Evolutionary conservation across 2,888 invertebrate species (phyloP), one percentile per base, ranked within the genome.

Genomic region (Amblyteles armatorius): DNA sequence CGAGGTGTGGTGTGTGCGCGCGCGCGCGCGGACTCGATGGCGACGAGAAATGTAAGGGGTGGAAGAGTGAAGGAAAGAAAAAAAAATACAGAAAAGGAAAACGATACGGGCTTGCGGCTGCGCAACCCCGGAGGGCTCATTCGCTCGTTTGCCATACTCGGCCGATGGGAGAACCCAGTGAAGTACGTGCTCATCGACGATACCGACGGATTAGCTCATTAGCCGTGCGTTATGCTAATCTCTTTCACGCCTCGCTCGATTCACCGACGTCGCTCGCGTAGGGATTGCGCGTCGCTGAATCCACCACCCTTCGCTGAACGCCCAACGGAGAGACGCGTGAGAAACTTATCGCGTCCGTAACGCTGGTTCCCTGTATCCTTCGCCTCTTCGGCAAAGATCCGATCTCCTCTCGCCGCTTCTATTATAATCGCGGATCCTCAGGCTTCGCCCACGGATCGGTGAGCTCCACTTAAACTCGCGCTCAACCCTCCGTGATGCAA

Each of bases 211-310:
- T 91, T 91, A 92, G 91, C 88, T 90, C 89, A 90, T 90, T 90
- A 90, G 88, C 88, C 89, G 87, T 88, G 88, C 83, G 79, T 88
- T 89, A 90, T 91, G 91, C 90, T 91, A 90, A 92, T 92, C 91
- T 89, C 88, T 89, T 91, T 91, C 90, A 90, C 89, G 89, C 89
- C 87, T 83, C 82, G 86, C 44, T 77, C 87, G 63, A 78, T 77
- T 89, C 90, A 90, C 88, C 88, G 89, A 88, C 87, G 88, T 84
- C 52, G 33, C 50, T 86, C 85, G 81, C 84, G 29, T 16, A 60
- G 33, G 72, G 78, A 82, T 78, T 36, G 81, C 68, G 73, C 77
- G 40, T 73, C 55, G 44, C 29, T 52, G 73, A 65, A 88, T 89
- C 87, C 87, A 86, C 87, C 87, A 79, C 84, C 82, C 85, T 84